Percentiles rank a stretch among this genome's conserved stretches.
phyloP scores from a whole-genome alignment of 2,113 vertebrate species.

The Hystrix brachyura region DNA sequence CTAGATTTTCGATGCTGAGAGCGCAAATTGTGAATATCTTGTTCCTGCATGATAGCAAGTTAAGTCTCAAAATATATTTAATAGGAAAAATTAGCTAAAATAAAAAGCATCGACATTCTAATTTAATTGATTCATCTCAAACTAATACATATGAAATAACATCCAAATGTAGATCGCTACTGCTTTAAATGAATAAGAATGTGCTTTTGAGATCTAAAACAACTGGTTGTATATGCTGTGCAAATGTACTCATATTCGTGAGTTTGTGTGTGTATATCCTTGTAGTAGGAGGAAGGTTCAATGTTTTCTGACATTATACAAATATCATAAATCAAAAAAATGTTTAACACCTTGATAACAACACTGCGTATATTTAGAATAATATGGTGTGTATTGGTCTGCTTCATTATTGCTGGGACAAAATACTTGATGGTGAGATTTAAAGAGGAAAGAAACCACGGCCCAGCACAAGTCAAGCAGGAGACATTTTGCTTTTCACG shows the following conservation, averaged over 20 bases:
- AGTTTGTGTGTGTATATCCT: neutral
- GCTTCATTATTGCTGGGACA: neutral
- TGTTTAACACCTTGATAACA: neutral
- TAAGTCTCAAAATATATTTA: neutral
- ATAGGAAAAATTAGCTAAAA: neutral
- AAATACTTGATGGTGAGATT: neutral
- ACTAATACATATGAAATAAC: neutral
- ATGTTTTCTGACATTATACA: slow-evolving; percentile 14
- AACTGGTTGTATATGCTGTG: neutral
- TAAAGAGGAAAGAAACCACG: neutral
- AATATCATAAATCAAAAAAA: neutral
- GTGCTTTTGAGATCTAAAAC: neutral
- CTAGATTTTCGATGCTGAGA: neutral
- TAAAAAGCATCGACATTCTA: neutral
- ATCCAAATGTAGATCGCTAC: neutral
- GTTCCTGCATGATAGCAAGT: neutral
- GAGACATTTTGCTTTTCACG: too few species aligned
- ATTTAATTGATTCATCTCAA: neutral
- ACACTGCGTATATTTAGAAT: neutral
- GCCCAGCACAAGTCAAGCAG: neutral
- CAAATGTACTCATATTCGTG: neutral
- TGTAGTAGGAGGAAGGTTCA: neutral
- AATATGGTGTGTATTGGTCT: neutral
- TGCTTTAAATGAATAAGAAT: neutral
- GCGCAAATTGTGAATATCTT: neutral